These are phyloP conservation scores for Notodonta dromedarius DNA, from an alignment of 2,888 invertebrate genomes.

Conservation along the genomic window DNA sequence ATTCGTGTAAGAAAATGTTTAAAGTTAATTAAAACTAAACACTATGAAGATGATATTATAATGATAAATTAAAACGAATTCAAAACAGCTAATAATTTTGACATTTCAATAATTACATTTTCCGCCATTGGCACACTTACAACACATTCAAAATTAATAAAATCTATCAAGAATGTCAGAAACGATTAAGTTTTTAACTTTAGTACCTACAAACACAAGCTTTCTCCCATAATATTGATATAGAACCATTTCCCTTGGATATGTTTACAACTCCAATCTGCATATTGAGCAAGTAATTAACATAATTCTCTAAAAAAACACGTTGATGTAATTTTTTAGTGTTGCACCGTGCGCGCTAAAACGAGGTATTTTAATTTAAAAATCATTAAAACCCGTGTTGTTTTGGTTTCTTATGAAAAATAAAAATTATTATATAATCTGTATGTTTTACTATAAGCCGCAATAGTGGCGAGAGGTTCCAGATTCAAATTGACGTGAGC, in stretches of 20 bases:
- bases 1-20: too few relatives aligned
- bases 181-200: conserved; percentile 12
- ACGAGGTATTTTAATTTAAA: not conserved
- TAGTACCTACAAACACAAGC: conserved; percentile 6
- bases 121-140: not conserved
- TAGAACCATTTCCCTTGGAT: conserved; percentile 15
- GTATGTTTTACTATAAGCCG: too few relatives aligned
- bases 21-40: too few relatives aligned
- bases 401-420: not conserved
- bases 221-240: conserved; percentile 26
- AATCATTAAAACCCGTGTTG: not conserved
- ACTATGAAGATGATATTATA: too few relatives aligned
- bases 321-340: conserved; percentile 18
- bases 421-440: too few relatives aligned
- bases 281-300: conserved; percentile 32
- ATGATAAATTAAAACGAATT: not conserved
- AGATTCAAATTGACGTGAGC: too few relatives aligned
- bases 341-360: conserved; percentile 5
- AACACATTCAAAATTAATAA: conserved; percentile 2
- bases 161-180: conserved; percentile 4
- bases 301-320: conserved; percentile 21
- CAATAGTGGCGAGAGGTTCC: too few relatives aligned
- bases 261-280: conserved; percentile 27
- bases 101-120: not conserved
- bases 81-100: not conserved